Base-by-base conservation (phyloP, 2,888 invertebrate genomes). In the Amphipoea oculea region DNA sequence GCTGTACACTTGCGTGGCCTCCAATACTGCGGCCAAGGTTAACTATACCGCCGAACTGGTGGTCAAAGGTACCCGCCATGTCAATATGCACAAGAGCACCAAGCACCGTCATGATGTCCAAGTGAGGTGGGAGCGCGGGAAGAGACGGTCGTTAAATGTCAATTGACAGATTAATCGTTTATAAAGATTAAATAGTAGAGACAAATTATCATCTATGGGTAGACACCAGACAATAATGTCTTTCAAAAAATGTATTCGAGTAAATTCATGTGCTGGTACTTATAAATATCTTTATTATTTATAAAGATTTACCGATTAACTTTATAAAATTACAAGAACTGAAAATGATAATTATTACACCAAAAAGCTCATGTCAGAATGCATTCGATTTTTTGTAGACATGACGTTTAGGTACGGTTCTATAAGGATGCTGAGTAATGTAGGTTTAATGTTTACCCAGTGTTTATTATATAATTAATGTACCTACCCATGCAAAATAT, bases 21-120 rank as follows among this genome's bases (percentile, higher is more conserved):
- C 98, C 90, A 98, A 98, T 96, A 97, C 97, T 79, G 98, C 98
- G 81, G 98, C 98, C 89, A 98, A 97, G 94, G 98, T 98, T 92
- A 98, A 98, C 96, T 98, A 97, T 94, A 98, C 98, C 78, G 98
- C 98, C 81, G 98, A 98, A 90, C 96, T 98, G 91, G 98, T 98
- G 96, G 98, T 98, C 86, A 98, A 98, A 97, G 98, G 98, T 98
- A 97, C 94, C 90, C 89, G 74, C 86, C 84, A 85, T 81, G 85
- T 85, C 90, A 88, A 82, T 86, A 88, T 86, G 93, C 93, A 92
- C 92, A 76, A 75, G 76, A 87, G 91, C 92, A 92, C 92, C 81
- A 65, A 89, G 90, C 92, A 91, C 91, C 76, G 79, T 76, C 87
- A 88, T 79, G 78, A 81, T 40, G 73, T 81, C 65, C 63, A 80